Evolutionary conservation across 2,113 vertebrate genomes (phyloP).

Genomic region (Rhinoptilus africanus): DNA sequence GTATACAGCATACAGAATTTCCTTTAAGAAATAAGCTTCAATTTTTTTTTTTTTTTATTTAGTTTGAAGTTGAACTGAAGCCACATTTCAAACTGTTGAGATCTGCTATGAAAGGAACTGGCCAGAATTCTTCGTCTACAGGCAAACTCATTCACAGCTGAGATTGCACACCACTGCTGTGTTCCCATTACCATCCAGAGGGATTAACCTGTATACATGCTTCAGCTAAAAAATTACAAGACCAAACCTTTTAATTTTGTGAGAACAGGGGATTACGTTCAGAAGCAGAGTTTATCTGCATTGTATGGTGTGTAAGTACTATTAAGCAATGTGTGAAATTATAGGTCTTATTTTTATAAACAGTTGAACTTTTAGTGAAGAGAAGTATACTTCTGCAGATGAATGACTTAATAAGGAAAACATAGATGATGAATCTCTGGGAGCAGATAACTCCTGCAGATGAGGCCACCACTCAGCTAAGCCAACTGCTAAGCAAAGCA

Average conservation of each 20-base stretch:
- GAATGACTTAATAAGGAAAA: background rate
- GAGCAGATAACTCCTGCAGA: background rate
- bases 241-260: background rate
- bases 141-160: background rate
- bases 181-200: background rate
- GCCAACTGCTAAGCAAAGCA: background rate
- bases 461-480: background rate
- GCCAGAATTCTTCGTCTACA: background rate
- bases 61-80: background rate
- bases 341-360: background rate
- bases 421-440: background rate
- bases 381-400: background rate
- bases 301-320: background rate
- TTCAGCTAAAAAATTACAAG: background rate
- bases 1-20: background rate
- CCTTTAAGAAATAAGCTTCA: background rate
- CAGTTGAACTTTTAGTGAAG: background rate
- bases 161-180: background rate
- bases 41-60: background rate
- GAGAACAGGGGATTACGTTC: background rate
- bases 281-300: background rate
- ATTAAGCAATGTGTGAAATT: background rate
- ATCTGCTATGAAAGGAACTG: background rate
- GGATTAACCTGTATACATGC: background rate
- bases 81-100: background rate